phyloP scores from a whole-genome alignment of 2,888 invertebrate genomes.

The Heliconius aoede region DNA sequence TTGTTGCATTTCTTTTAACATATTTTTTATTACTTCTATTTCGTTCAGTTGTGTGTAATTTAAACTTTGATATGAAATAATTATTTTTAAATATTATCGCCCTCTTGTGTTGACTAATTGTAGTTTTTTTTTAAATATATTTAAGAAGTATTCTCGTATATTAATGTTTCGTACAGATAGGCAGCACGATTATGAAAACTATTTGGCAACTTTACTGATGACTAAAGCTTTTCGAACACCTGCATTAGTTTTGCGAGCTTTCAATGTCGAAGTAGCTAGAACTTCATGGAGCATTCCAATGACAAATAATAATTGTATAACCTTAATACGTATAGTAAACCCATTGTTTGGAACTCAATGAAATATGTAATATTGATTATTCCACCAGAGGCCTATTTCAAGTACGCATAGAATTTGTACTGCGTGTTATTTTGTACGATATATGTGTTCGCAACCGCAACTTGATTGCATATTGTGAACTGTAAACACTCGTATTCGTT shows the following conservation, averaged over 20 bases:
- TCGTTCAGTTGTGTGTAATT: too few relatives aligned
- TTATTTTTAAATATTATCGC: too few relatives aligned
- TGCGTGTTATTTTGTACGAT: constrained; percentile 24
- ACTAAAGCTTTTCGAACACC: constrained; percentile 85
- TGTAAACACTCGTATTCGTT: constrained; percentile 35
- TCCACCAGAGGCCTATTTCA: constrained; percentile 6
- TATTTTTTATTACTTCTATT: too few relatives aligned
- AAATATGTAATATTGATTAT: constrained; percentile 19
- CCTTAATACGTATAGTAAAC: constrained; percentile 7
- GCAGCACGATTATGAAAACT: constrained; percentile 95
- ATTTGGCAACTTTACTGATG: constrained; percentile 91
- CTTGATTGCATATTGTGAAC: constrained; percentile 41
- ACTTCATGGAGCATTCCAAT: constrained; percentile 54
- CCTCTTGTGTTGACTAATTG: too few relatives aligned
- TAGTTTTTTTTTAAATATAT: constrained; percentile 12
- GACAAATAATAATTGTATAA: constrained; percentile 12
- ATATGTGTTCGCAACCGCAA: constrained; percentile 29
- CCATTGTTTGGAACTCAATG: constrained; percentile 18
- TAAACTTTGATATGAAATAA: too few relatives aligned
- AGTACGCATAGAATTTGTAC: constrained; percentile 19
- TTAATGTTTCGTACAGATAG: constrained; percentile 76
- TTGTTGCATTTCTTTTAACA: too few relatives aligned
- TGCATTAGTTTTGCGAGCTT: constrained; percentile 94
- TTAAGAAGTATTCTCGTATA: constrained; percentile 31
- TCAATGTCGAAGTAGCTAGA: constrained; percentile 95